Conservation (phyloP, 2,113 vertebrate species). For the Aptenodytes forsteri region DNA sequence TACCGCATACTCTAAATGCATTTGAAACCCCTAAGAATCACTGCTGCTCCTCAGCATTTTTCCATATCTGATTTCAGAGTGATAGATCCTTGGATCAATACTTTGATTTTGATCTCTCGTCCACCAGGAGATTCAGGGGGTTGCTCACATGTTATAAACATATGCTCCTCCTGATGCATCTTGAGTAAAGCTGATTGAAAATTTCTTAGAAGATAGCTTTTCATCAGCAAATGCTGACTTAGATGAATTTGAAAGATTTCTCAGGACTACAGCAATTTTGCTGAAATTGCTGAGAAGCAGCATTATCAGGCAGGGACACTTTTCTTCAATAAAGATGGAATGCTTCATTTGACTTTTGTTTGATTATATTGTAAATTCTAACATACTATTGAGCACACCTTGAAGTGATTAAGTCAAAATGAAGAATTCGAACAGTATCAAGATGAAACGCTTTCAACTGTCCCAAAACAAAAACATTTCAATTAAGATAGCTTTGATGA, state of each 20-base stretch:
- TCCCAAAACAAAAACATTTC: not conserved
- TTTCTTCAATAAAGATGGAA: not conserved
- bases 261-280: not conserved
- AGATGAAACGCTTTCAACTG: not conserved
- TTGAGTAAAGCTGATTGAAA: not conserved
- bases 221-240: not conserved
- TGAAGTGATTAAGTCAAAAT: not conserved
- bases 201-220: slow-evolving; percentile 7
- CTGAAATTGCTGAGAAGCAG: not conserved
- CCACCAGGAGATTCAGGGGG: not conserved
- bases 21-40: not conserved
- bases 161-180: not conserved
- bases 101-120: not conserved
- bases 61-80: not conserved
- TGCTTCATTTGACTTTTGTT: not conserved
- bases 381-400: not conserved
- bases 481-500: not conserved
- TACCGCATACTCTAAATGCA: not conserved
- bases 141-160: not conserved
- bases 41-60: not conserved
- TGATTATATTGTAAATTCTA: not conserved
- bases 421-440: not conserved
- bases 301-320: not conserved
- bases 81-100: not conserved
- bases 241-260: not conserved